Percentiles rank a stretch among this genome's conserved stretches.
Conservation (phyloP, 2,888 invertebrate species). For the Synergus laeviventris region DNA sequence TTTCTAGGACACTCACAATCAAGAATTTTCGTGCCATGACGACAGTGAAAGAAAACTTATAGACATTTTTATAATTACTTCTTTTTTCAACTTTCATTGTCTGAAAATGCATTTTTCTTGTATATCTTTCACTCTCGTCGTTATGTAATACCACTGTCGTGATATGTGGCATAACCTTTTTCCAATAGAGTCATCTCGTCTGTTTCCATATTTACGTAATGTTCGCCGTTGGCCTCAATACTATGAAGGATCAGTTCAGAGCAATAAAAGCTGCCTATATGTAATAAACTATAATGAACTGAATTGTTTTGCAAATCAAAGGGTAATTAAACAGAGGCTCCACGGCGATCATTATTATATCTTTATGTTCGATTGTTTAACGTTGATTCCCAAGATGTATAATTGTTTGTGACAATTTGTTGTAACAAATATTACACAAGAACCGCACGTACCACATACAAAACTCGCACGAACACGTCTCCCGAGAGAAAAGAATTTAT, state of each 20-base stretch:
- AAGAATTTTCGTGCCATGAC: background rate
- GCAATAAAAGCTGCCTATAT: background rate
- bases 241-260: background rate
- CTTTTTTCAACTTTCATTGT: background rate
- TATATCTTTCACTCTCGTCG: background rate
- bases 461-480: background rate
- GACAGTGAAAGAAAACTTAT: too few relatives aligned
- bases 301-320: background rate
- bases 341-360: background rate
- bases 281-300: background rate
- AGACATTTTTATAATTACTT: too few relatives aligned
- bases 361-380: background rate
- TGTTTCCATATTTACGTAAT: background rate
- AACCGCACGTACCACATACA: constrained; percentile 8
- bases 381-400: background rate
- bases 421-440: background rate
- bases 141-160: background rate
- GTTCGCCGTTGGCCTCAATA: background rate
- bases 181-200: background rate
- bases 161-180: background rate
- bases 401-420: background rate
- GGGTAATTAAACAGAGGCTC: background rate
- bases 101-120: background rate
- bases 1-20: background rate
- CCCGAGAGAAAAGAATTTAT: background rate